Conservation (phyloP, 2,797 vertebrate genomes). For the Petrocephalus schoutedeni region DNA sequence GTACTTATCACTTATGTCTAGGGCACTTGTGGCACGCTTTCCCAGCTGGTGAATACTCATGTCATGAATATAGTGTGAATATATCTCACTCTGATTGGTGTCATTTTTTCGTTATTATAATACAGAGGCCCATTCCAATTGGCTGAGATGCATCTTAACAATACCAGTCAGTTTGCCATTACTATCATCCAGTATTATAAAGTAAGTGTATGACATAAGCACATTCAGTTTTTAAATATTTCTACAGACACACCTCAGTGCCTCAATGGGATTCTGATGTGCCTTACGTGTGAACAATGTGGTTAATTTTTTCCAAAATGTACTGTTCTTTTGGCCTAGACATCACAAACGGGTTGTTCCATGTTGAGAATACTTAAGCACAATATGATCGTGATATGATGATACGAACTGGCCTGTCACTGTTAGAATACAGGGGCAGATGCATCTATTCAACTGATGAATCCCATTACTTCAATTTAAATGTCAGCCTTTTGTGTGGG, state of each 20-base stretch:
- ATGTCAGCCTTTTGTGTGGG: constrained; percentile 3
- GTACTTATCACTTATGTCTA: neutral
- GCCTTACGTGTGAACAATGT: neutral
- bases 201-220: neutral
- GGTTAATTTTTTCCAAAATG: neutral
- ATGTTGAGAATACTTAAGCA: neutral
- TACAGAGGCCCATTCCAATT: neutral
- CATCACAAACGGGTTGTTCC: neutral
- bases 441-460: neutral
- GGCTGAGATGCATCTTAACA: neutral
- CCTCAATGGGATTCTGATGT: neutral
- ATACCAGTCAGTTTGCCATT: neutral
- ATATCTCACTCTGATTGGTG: neutral
- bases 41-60: neutral
- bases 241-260: neutral
- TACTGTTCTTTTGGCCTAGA: neutral
- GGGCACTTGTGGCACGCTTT: neutral
- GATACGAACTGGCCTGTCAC: neutral
- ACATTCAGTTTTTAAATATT: neutral
- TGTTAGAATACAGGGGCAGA: neutral
- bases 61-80: neutral
- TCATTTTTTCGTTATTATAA: neutral
- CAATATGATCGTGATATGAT: neutral
- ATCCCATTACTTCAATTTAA: constrained; percentile 1
- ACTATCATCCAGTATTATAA: neutral